These are phyloP conservation scores for Tragulus kanchil DNA, from an alignment of 2,113 vertebrate species.

Conservation along the genomic window DNA sequence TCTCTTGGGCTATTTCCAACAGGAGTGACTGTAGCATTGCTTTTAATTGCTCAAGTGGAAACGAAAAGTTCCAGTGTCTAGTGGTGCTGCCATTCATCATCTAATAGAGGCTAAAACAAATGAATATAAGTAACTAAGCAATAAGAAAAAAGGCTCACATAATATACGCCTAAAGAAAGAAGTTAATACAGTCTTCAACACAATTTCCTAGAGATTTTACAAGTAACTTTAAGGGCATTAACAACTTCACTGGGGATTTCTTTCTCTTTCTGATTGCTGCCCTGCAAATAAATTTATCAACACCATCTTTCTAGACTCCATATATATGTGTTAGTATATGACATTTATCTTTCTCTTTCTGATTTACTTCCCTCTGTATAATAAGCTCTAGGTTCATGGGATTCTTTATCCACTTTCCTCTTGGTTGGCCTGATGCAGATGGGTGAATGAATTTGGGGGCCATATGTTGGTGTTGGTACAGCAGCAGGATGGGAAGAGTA, in stretches of 20 bases:
- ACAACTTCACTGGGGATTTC: constrained; percentile 43
- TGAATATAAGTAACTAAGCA: background rate
- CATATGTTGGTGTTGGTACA: background rate
- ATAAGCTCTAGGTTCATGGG: no score
- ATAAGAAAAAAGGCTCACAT: background rate
- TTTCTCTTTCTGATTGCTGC: no score
- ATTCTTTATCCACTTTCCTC: background rate
- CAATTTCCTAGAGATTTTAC: constrained; percentile 55
- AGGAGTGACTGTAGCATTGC: background rate
- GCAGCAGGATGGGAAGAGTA: background rate
- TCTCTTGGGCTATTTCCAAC: background rate
- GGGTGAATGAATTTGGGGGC: background rate
- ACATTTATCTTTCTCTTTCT: no score
- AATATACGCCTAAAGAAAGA: background rate
- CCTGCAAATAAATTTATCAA: no score
- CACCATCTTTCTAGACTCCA: no score
- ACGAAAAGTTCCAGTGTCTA: constrained; percentile 27
- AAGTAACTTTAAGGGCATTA: constrained; percentile 60
- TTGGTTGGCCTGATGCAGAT: background rate
- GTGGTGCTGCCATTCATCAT: background rate
- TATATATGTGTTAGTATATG: no score
- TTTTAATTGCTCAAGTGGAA: background rate
- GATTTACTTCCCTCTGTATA: no score
- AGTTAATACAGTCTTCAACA: background rate
- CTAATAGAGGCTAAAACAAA: background rate